Evolutionary conservation across 1,140 invertebrate genomes (phyloP), one percentile per base, ranked within the genome.

Genomic region (Drosophila gunungcola): DNA sequence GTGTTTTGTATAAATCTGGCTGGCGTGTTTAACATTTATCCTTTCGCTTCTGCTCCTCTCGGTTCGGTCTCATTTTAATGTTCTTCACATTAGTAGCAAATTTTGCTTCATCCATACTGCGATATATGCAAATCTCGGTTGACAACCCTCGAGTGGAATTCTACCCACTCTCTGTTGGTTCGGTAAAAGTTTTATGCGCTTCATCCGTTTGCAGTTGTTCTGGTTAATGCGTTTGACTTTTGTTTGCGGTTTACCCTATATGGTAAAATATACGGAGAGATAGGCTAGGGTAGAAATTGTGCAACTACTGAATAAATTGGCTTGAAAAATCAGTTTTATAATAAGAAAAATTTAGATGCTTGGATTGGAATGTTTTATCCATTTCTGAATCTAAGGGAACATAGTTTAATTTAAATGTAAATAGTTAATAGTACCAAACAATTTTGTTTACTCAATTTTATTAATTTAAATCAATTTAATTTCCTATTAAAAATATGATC

Each of bases 141-240:
- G 55, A 68, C 73, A 76, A 41, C 42, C 48, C 70, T 60, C n/a
- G 41, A 41, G 70, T 52, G 65, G 43, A 61, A 74, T 56, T 63
- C 38, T 43, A 49, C 45, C 36, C 56, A 42, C 60, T 36, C 34
- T 43, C 29, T 2, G 11, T 55, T 0, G 21, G 13, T 16, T 55
- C 21, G 36, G 52, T 34, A 74, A 63, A 73, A 73, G 46, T 73
- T 76, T 83, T 85, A 55, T 65, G 52, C 77, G 77, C 77, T 73
- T 54, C 56, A 55, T 70, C 54, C 42, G 46, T 41, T 72, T 51
- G 56, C 64, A 63, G 58, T 78, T 76, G 78, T 79, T 56, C 57
- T 76, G 48, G 46, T 80, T 84, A 84, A 84, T 85, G 81, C 73
- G 55, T 84, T 74, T 80, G 81, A 76, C 62, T 80, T 80, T 80